These are phyloP conservation scores for Anguilla obscura DNA, from an alignment of 2,797 vertebrate genomes.

Conservation along the genomic window DNA sequence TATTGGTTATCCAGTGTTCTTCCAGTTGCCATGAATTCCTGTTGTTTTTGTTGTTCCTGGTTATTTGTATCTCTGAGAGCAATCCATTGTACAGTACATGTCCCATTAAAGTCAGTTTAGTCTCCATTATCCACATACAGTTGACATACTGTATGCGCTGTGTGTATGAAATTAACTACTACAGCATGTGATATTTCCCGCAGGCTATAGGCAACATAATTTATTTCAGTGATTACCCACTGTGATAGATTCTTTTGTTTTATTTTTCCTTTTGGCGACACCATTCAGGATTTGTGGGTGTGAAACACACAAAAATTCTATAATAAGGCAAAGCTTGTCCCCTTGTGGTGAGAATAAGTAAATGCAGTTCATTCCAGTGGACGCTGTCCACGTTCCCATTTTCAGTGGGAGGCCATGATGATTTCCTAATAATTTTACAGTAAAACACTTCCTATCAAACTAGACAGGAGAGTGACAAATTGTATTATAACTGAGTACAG, in stretches of 20 bases:
- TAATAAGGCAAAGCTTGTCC: background rate
- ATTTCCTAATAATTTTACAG: background rate
- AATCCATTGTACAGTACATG: background rate
- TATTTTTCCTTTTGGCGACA: background rate
- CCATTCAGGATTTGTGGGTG: background rate
- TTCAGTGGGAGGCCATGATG: background rate
- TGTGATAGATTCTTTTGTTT: background rate
- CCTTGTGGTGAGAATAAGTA: background rate
- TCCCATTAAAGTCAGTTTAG: background rate
- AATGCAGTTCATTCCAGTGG: background rate
- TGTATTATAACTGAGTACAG: conserved; percentile 6
- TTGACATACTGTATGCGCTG: background rate
- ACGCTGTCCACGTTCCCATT: background rate
- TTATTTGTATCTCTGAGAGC: background rate
- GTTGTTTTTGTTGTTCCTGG: background rate
- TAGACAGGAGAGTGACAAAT: background rate
- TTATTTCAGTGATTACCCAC: background rate
- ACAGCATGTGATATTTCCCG: background rate
- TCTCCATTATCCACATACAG: background rate
- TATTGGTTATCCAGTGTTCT: background rate
- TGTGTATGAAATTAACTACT: background rate
- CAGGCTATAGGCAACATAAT: background rate
- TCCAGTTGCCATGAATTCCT: background rate
- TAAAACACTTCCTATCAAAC: background rate
- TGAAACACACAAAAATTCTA: background rate